Percentiles rank a stretch among this genome's conserved stretches.
Evolutionary conservation across 2,113 vertebrate species (phyloP).

Genomic region (Carassius gibelio): DNA sequence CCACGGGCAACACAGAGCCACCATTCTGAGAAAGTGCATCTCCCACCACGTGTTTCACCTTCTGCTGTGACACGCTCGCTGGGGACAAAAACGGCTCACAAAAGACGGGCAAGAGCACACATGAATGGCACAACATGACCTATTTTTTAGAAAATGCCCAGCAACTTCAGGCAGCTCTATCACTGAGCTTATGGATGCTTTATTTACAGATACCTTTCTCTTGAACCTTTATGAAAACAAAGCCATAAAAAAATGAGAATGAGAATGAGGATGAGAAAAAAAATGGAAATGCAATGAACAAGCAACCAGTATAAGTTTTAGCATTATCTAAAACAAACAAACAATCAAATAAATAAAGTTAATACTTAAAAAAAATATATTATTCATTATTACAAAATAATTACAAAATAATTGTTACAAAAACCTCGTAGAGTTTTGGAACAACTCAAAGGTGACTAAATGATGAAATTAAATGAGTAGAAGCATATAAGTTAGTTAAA

Average conservation of each 20-base stretch:
- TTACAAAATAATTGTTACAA: too few species aligned
- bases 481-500: not conserved
- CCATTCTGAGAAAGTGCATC: constrained; percentile 45
- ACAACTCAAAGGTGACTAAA: too few species aligned
- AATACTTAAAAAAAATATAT: too few species aligned
- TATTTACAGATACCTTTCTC: not conserved
- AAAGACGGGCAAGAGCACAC: not conserved
- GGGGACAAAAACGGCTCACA: constrained; percentile 19
- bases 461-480: too few species aligned
- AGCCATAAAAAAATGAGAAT: not conserved
- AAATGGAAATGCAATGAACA: not conserved
- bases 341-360: too few species aligned
- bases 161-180: not conserved
- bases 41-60: constrained; percentile 46
- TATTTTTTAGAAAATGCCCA: constrained; percentile 7
- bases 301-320: not conserved
- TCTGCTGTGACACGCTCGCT: constrained; percentile 42
- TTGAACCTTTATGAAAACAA: not conserved
- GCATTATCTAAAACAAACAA: not conserved
- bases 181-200: not conserved
- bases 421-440: too few species aligned
- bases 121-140: constrained; percentile 33
- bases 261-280: not conserved
- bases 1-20: constrained; percentile 29
- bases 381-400: too few species aligned